These are phyloP conservation scores for Athalia circularis DNA, from an alignment of 2,888 invertebrate species.

Conservation along the genomic window DNA sequence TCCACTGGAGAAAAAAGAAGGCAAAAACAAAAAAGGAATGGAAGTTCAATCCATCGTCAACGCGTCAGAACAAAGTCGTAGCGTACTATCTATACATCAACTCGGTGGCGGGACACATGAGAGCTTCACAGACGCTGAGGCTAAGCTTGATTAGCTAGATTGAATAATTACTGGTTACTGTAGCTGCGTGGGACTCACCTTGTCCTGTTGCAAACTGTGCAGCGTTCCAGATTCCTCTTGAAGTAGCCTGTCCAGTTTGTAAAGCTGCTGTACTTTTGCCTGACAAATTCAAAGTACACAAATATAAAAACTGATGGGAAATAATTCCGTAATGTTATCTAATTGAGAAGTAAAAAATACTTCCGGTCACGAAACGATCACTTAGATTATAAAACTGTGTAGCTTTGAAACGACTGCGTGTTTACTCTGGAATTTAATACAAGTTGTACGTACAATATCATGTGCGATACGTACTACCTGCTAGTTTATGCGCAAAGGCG, in stretches of 20 bases:
- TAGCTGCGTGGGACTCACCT: slow-evolving; percentile 71
- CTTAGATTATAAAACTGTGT: neutral
- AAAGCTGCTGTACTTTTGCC: slow-evolving; percentile 86
- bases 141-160: too few relatives aligned
- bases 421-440: slow-evolving; percentile 37
- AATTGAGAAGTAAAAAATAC: neutral
- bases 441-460: slow-evolving; percentile 1
- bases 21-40: too few relatives aligned
- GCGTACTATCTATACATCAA: too few relatives aligned
- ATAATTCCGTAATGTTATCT: neutral
- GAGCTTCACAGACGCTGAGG: too few relatives aligned
- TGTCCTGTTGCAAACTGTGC: slow-evolving; percentile 85
- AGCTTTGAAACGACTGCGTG: slow-evolving; percentile 20
- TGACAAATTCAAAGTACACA: slow-evolving; percentile 59
- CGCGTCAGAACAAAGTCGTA: too few relatives aligned
- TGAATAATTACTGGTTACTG: too few relatives aligned
- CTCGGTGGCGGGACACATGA: too few relatives aligned
- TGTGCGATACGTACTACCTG: neutral
- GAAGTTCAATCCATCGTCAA: too few relatives aligned
- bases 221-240: slow-evolving; percentile 86
- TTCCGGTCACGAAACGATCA: neutral
- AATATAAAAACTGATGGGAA: neutral
- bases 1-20: too few relatives aligned
- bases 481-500: neutral
- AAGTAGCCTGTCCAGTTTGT: slow-evolving; percentile 83